Conservation (phyloP, 1,140 invertebrate species). For the Drosophila lowei region DNA sequence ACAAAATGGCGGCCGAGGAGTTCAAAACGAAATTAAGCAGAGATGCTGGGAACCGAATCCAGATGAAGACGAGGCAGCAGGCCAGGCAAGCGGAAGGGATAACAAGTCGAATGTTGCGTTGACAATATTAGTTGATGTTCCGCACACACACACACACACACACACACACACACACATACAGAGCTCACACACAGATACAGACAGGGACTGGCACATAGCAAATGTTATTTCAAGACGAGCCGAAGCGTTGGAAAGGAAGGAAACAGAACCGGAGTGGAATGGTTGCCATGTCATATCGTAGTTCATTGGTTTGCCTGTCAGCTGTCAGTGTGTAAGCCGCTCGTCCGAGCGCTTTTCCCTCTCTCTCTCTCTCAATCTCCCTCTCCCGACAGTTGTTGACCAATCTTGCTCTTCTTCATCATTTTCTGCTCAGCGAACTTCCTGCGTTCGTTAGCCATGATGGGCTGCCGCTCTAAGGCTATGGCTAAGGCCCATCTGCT, state of each 20-base stretch:
- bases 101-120: slow-evolving; percentile 79
- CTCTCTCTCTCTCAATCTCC: slow-evolving; percentile 4
- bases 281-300: slow-evolving; percentile 66
- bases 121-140: slow-evolving; percentile 78
- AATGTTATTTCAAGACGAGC: slow-evolving; percentile 56
- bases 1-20: slow-evolving; percentile 72
- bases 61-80: slow-evolving; percentile 11
- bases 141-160: slow-evolving; percentile 51
- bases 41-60: slow-evolving; percentile 16
- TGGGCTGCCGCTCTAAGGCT: slow-evolving; percentile 4
- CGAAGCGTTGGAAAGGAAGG: background rate
- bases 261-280: slow-evolving; percentile 23
- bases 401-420: slow-evolving; percentile 42
- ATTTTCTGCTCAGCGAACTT: slow-evolving; percentile 30
- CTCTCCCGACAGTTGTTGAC: slow-evolving; percentile 39
- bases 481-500: slow-evolving; percentile 45
- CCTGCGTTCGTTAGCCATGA: slow-evolving; percentile 31
- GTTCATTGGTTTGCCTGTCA: slow-evolving; percentile 78
- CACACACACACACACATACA: slow-evolving; percentile 3
- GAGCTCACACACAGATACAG: slow-evolving; percentile 5
- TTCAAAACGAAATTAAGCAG: slow-evolving; percentile 78
- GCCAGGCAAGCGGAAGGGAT: slow-evolving; percentile 74
- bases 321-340: slow-evolving; percentile 78
- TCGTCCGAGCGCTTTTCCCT: slow-evolving; percentile 49
- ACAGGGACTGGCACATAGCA: slow-evolving; percentile 12